Evolutionary conservation across 2,888 invertebrate species (phyloP).

Genomic region (Cetonia aurata): DNA sequence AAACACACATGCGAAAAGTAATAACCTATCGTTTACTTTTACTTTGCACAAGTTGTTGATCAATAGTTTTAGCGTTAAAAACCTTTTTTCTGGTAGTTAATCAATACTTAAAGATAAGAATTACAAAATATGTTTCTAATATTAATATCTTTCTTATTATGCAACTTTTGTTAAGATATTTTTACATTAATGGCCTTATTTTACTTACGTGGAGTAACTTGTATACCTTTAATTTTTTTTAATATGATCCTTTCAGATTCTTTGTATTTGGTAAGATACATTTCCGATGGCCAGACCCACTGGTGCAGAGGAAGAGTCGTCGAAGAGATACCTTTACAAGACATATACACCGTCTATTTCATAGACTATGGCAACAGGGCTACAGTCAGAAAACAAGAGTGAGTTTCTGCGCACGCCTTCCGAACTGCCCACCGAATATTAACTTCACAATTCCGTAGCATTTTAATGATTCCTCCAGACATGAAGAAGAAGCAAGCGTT

Average conservation of each 20-base stretch:
- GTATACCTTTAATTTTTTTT: no score
- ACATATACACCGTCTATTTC: conserved; percentile 70
- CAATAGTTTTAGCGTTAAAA: no score
- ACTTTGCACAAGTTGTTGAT: no score
- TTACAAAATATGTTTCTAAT: no score
- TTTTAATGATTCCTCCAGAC: conserved; percentile 67
- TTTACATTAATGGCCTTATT: no score
- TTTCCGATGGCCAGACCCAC: conserved; percentile 68
- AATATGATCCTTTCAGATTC: conserved; percentile 67
- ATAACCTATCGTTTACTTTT: no score
- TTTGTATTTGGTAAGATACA: conserved; percentile 73
- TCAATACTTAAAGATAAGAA: no score
- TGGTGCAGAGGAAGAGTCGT: conserved; percentile 78
- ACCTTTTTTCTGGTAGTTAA: no score
- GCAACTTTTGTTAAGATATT: no score
- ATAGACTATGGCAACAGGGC: conserved; percentile 76
- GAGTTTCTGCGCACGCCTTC: not conserved
- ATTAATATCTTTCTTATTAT: no score
- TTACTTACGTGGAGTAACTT: no score
- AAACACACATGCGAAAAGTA: no score
- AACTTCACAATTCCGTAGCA: conserved; percentile 59
- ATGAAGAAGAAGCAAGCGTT: conserved; percentile 67
- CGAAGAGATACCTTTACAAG: conserved; percentile 57
- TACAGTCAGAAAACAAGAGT: conserved; percentile 61
- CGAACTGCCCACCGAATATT: not conserved